phyloP scores from a whole-genome alignment of 37 sponge, comb jelly and placozoan genomes.

The Tethya wilhelma region DNA sequence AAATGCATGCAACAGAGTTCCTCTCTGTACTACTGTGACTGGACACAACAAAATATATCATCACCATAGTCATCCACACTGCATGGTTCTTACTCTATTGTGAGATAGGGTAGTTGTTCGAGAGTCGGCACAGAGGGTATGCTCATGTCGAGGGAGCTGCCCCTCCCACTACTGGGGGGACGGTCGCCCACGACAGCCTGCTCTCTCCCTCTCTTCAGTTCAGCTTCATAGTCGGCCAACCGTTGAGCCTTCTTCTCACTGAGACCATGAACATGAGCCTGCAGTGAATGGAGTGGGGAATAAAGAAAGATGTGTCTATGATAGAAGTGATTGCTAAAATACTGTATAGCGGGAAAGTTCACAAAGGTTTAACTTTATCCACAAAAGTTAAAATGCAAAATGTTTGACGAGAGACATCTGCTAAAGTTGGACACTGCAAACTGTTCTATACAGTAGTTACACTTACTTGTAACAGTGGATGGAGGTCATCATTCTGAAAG shows the following conservation, averaged over 20 bases:
- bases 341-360: too few species aligned
- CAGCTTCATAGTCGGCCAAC: conserved; percentile 18
- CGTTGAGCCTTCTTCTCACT: conserved; percentile 40
- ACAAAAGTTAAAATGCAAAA: too few species aligned
- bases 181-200: neutral
- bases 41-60: too few species aligned
- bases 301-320: neutral
- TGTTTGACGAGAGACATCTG: too few species aligned
- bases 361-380: too few species aligned
- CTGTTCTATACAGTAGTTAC: too few species aligned
- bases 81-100: neutral
- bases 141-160: neutral
- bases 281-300: neutral
- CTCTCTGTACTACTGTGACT: too few species aligned
- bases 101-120: conserved; percentile 32
- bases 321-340: too few species aligned
- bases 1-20: too few species aligned
- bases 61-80: neutral
- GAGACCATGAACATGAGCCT: conserved; percentile 70
- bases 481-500: conserved; percentile 42
- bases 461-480: conserved; percentile 67
- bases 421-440: too few species aligned
- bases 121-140: conserved; percentile 44
- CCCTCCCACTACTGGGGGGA: neutral
- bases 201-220: conserved; percentile 24